Evolutionary conservation across 2,888 invertebrate genomes (phyloP), one percentile per base, ranked within the genome.

Genomic region (Oconnorella tubifera): DNA sequence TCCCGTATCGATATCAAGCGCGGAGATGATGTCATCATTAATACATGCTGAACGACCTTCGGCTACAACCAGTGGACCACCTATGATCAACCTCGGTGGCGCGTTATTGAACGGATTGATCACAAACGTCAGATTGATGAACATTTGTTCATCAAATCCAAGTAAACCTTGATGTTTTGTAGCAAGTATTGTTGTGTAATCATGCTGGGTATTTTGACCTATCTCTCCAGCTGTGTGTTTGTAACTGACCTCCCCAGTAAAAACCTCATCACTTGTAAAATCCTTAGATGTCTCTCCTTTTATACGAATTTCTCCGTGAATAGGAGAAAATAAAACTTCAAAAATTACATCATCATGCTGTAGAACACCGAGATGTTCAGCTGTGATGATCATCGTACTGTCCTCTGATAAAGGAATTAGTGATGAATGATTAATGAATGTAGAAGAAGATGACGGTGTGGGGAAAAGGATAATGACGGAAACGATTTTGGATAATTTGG

Each of bases 71-170:
- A 81, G 73, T 2, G 77, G 76, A 50, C 71, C 74, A 6, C 78
- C 80, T 2, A 78, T 73, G 31, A 76, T 72, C 27, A 81, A 75
- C 2, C 70, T 73, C 6, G 82, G 82, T 56, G 73, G 73, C 60
- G 77, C 76, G 63, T 80, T 79, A 67, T 82, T 78, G 40, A 79
- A 76, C 6, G 82, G 81, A 1, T 78, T 74, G 62, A 82, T 77
- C 25, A 79, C 79, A 50, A 82, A 75, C 66, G 79, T 79, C 23
- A 81, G 70, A 63, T 76, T 75, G 64, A 78, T 75, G 50, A 76
- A 71, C 4, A 77, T 77, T 4, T 25, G 19, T 53, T 25, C 53
- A 23, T 53, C 23, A 6, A 14, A 6, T 6, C 6, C 1, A 75
- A 71, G 59, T 75, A 73, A 65, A 78, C 79, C 6, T 79, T 78